These are phyloP conservation scores for Zeugodacus cucurbitae DNA, from an alignment of 1,140 invertebrate species.

Conservation along the genomic window DNA sequence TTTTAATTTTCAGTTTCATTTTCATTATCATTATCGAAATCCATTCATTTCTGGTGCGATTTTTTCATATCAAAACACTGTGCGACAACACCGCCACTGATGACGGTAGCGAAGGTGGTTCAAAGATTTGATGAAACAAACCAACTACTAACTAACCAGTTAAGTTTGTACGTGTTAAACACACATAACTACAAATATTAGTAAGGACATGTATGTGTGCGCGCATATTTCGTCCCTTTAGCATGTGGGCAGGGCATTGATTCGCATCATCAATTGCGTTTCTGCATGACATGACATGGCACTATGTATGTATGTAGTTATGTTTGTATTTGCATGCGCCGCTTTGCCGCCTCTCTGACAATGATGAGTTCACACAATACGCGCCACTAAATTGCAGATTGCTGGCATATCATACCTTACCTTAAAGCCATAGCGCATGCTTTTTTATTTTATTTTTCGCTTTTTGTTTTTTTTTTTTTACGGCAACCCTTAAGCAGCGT, in stretches of 20 bases:
- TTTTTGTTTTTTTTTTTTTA: slow-evolving; percentile 3
- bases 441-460: slow-evolving; percentile 6
- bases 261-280: slow-evolving; percentile 31
- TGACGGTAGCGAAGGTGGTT: slow-evolving; percentile 20
- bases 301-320: background rate
- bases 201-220: background rate
- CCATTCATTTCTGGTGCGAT: too few relatives aligned
- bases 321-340: slow-evolving; percentile 40
- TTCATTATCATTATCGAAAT: too few relatives aligned
- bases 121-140: background rate
- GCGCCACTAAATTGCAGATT: slow-evolving; percentile 43
- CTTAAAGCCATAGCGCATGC: slow-evolving; percentile 14
- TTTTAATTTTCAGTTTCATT: too few relatives aligned
- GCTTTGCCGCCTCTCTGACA: slow-evolving; percentile 42
- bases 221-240: background rate
- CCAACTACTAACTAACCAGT: background rate
- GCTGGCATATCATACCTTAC: background rate
- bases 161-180: background rate
- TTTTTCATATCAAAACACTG: too few relatives aligned
- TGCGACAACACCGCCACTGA: background rate
- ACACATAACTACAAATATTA: background rate
- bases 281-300: background rate
- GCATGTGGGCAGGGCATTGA: slow-evolving; percentile 9
- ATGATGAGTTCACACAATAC: slow-evolving; percentile 46
- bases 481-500: background rate